These are phyloP conservation scores for Limnephilus marmoratus DNA, from an alignment of 2,888 invertebrate genomes.

Conservation along the genomic window DNA sequence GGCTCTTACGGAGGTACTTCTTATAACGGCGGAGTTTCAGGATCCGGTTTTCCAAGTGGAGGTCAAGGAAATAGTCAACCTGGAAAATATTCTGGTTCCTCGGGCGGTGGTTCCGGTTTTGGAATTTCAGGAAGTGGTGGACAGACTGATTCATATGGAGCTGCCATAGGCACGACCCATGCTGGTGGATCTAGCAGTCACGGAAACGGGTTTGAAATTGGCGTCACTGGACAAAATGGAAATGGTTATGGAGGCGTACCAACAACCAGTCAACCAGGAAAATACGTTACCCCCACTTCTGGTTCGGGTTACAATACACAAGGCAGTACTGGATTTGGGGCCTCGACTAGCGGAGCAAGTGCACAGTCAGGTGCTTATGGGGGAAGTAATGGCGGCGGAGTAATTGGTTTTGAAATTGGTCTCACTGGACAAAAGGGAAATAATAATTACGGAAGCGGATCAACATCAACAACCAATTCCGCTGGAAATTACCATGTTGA, in stretches of 20 bases:
- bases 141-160: not conserved
- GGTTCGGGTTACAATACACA: conserved; percentile 1
- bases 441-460: not conserved
- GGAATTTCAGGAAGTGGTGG: not conserved
- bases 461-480: not conserved
- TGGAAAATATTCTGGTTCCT: not conserved
- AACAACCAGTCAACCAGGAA: conserved; percentile 31
- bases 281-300: not conserved
- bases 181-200: not conserved
- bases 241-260: conserved; percentile 26
- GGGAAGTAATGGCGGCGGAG: not conserved
- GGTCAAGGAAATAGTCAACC: not conserved
- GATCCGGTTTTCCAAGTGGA: not conserved
- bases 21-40: conserved; percentile 6
- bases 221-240: not conserved
- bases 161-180: not conserved
- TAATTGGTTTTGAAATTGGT: conserved; percentile 4
- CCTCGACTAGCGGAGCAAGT: not conserved
- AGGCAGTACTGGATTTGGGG: not conserved
- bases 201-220: conserved; percentile 54
- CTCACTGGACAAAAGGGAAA: not conserved
- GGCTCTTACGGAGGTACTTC: not conserved
- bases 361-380: conserved; percentile 8
- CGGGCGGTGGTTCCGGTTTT: not conserved
- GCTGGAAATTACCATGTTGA: not conserved